These are phyloP conservation scores for Panagrolaimus sp. DNA, from an alignment of 1,140 invertebrate genomes.

Conservation along the genomic window DNA sequence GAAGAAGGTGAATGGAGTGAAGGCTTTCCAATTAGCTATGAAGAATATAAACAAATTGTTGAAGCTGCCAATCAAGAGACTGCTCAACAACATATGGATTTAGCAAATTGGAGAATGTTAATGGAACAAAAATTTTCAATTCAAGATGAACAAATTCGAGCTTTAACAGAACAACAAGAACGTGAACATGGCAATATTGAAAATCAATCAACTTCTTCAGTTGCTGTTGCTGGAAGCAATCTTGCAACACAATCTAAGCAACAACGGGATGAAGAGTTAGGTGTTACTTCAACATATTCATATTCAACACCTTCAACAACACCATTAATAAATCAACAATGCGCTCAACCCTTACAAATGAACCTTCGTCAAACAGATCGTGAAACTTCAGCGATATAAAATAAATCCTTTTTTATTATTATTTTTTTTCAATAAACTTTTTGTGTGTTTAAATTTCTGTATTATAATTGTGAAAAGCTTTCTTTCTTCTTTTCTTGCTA, in stretches of 20 bases:
- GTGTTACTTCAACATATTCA: background rate
- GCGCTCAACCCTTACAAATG: no score
- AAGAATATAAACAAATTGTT: constrained; percentile 29
- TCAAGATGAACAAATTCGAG: background rate
- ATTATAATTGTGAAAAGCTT: no score
- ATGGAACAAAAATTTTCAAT: constrained; percentile 17
- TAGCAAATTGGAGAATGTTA: constrained; percentile 18
- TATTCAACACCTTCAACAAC: background rate
- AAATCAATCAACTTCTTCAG: no score
- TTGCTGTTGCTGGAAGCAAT: no score
- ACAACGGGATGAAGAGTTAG: background rate
- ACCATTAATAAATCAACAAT: background rate
- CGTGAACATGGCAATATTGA: no score
- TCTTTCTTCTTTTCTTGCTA: no score
- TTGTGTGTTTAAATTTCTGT: no score
- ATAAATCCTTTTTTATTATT: no score
- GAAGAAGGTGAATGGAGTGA: constrained; percentile 26
- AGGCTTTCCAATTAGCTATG: constrained; percentile 24
- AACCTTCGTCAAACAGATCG: no score
- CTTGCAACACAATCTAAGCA: background rate
- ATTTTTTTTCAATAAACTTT: no score
- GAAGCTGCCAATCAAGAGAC: constrained; percentile 21
- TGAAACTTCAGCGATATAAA: no score
- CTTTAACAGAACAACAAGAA: background rate
- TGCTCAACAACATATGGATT: constrained; percentile 20